phyloP scores from a whole-genome alignment of 1,140 invertebrate species.

The Drosophila ironensis region DNA sequence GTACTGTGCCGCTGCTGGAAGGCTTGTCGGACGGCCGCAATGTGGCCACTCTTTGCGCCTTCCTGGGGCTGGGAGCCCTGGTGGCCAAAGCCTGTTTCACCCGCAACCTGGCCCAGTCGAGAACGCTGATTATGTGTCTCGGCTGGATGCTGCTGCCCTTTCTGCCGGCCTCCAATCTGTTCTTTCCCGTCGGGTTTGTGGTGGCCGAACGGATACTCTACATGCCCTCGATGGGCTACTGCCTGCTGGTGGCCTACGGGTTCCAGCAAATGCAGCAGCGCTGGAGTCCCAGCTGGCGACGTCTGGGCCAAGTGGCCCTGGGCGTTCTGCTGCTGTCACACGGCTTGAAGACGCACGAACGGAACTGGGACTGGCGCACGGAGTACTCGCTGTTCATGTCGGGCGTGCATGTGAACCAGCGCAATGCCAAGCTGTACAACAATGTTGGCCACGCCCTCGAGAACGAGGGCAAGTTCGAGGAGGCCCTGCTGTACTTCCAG shows the following conservation, averaged over 20 bases:
- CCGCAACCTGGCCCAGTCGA: conserved; percentile 83
- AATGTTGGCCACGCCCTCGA: conserved; percentile 98
- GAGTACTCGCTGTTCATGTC: conserved; percentile 97
- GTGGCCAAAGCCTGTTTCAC: conserved; percentile 52
- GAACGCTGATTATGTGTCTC: conserved; percentile 92
- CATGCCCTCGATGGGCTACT: conserved; percentile 98
- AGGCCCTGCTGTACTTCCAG: conserved; percentile 95
- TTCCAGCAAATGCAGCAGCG: conserved; percentile 82
- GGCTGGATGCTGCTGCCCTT: conserved; percentile 95
- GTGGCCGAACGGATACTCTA: conserved; percentile 97
- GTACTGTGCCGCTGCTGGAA: conserved; percentile 93
- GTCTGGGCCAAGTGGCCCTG: conserved; percentile 84
- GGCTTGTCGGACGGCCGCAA: conserved; percentile 92
- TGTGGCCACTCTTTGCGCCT: conserved; percentile 90
- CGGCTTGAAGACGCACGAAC: conserved; percentile 90
- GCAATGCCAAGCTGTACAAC: conserved; percentile 98
- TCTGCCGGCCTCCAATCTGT: conserved; percentile 97
- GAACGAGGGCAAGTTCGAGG: conserved; percentile 90
- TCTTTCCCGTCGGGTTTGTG: conserved; percentile 98
- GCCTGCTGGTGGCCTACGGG: conserved; percentile 94
- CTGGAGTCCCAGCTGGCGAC: conserved; percentile 33
- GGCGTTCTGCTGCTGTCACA: conserved; percentile 88
- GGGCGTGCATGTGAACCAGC: conserved; percentile 93
- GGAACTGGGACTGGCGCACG: conserved; percentile 95
- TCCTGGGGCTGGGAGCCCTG: conserved; percentile 84